Conservation (phyloP, 2,888 invertebrate species). For the Sipunculus nudus region DNA sequence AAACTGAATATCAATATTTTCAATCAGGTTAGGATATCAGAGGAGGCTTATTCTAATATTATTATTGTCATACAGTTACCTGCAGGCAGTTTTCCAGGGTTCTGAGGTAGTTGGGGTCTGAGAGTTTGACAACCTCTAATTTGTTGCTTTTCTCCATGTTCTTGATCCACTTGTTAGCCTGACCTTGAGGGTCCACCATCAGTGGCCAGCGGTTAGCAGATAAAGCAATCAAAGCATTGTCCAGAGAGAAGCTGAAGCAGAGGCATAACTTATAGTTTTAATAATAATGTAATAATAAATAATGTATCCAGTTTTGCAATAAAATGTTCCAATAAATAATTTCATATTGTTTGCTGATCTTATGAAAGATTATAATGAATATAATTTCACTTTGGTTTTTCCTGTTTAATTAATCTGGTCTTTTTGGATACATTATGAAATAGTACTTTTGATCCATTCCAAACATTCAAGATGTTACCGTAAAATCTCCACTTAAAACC, state of each 20-base stretch:
- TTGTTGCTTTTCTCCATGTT: constrained; percentile 88
- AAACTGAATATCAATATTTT: too few species aligned
- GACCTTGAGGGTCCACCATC: constrained; percentile 72
- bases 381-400: too few species aligned
- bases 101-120: constrained; percentile 82
- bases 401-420: too few species aligned
- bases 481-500: too few species aligned
- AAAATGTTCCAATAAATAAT: not conserved
- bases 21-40: too few species aligned
- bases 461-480: too few species aligned
- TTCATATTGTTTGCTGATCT: too few species aligned
- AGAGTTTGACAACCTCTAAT: constrained; percentile 82
- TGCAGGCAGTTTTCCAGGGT: constrained; percentile 82
- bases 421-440: too few species aligned
- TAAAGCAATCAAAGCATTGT: constrained; percentile 63
- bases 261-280: not conserved
- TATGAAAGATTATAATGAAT: too few species aligned
- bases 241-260: constrained; percentile 60
- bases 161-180: constrained; percentile 95
- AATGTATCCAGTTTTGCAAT: not conserved
- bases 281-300: not conserved
- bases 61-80: too few species aligned
- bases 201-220: constrained; percentile 65
- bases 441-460: too few species aligned
- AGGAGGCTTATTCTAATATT: too few species aligned